Percentiles rank a stretch among this genome's conserved stretches.
phyloP scores from a whole-genome alignment of 1,140 invertebrate genomes.

The Zaprionus gabonicus region DNA sequence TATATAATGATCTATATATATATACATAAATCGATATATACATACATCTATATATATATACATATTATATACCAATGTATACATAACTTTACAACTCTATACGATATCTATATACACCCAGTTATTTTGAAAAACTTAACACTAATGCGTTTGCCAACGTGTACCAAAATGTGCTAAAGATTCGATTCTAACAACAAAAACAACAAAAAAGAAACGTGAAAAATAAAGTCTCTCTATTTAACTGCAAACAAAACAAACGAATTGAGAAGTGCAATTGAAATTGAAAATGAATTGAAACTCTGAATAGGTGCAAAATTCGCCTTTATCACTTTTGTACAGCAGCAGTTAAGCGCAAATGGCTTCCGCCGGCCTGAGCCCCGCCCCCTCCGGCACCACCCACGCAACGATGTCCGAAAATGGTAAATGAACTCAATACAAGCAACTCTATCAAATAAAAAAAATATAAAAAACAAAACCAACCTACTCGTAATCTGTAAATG shows the following conservation, averaged over 20 bases:
- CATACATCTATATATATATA: conserved; percentile 27
- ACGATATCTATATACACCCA: conserved; percentile 62
- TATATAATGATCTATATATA: conserved; percentile 47
- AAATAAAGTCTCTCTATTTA: conserved; percentile 84
- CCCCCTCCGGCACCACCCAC: conserved; percentile 32
- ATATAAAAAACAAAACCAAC: not conserved
- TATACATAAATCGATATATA: conserved; percentile 39
- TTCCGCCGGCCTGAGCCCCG: conserved; percentile 13
- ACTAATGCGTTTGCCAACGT: conserved; percentile 42
- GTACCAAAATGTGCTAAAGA: conserved; percentile 63
- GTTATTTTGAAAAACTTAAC: conserved; percentile 56
- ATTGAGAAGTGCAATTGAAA: conserved; percentile 16
- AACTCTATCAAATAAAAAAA: conserved; percentile 48
- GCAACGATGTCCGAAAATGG: conserved; percentile 58
- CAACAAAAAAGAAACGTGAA: conserved; percentile 59
- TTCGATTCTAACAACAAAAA: conserved; percentile 12
- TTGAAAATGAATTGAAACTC: conserved; percentile 1
- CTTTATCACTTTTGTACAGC: conserved; percentile 44
- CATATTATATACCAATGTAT: conserved; percentile 53
- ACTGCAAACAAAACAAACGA: conserved; percentile 65
- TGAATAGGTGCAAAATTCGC: conserved; percentile 6
- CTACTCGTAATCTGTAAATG: conserved; percentile 35
- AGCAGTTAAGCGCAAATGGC: conserved; percentile 5
- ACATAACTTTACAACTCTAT: conserved; percentile 58
- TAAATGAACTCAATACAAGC: conserved; percentile 63